Base-by-base conservation (phyloP, 2,888 invertebrate species). In the Agrilus mali region DNA sequence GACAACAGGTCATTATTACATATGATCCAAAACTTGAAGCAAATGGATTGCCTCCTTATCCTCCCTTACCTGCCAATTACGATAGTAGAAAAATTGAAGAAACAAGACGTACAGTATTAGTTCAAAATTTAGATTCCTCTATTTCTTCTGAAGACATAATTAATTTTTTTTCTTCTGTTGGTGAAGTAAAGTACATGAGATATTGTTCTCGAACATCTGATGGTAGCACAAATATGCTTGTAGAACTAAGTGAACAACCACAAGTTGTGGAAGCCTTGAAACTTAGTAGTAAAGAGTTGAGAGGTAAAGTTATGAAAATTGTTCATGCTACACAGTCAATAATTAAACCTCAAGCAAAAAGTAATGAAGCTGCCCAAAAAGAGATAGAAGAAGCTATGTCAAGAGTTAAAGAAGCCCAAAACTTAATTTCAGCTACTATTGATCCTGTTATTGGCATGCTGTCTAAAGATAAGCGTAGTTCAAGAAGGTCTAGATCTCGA, bases 311-410 rank as follows among this genome's bases (percentile, higher is more conserved):
- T 6, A 55, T 74, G 3, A 73, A 79, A 68, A 82, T 97, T 7
- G 82, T 82, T 54, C 97, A 97, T 68, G 86, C 96, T 0, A 89
- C 86, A 2, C 89, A 92, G 61, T 83, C 92, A 0, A 93, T 95
- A 49, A 77, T 82, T 2, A 90, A 90, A 59, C 95, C 95, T 0
- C 92, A 92, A 63, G 87, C 92, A 0, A 94, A 95, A 65, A 93
- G 90, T 53, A 93, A 93, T 61, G 93, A 94, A 63, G 93, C 92
- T 2, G 94, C 94, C 0, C 89, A 94, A 59, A 79, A 86, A 36
- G 95, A 95, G 69, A 93, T 96, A 43, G 94, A 95, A 64, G 94
- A 94, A 64, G 95, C 94, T 1, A 94, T 98, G 93, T 87, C 90
- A 37, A 75, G 94, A 49, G 93, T 95, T 0, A 93, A 93, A 61